These are phyloP conservation scores for Drosophila histrio DNA, from an alignment of 2,888 invertebrate genomes.

Conservation along the genomic window DNA sequence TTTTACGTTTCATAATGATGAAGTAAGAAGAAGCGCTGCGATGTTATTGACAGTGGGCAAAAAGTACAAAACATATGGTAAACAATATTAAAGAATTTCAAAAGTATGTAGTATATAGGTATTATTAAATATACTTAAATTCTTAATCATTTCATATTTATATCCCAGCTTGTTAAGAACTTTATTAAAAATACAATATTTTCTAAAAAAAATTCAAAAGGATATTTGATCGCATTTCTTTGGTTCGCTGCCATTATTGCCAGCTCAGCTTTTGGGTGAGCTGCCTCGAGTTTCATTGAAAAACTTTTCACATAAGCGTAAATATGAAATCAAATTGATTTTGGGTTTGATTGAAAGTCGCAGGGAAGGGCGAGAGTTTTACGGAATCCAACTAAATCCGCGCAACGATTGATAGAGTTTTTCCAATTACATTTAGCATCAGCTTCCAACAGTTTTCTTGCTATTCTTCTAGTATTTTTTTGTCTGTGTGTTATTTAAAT, in stretches of 20 bases:
- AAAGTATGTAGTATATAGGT: too few relatives aligned
- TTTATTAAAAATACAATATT: background rate
- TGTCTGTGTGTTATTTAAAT: slow-evolving; percentile 14
- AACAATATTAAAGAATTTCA: slow-evolving; percentile 14
- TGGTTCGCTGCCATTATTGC: slow-evolving; percentile 25
- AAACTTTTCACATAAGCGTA: slow-evolving; percentile 77
- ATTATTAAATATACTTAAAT: background rate
- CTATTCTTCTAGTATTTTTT: background rate
- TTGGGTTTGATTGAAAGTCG: slow-evolving; percentile 32
- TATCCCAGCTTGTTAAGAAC: background rate
- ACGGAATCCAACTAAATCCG: slow-evolving; percentile 23
- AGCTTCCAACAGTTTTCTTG: slow-evolving; percentile 12
- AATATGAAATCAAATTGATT: slow-evolving; percentile 77
- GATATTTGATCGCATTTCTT: slow-evolving; percentile 9
- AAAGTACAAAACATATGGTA: slow-evolving; percentile 14
- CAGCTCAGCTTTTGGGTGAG: slow-evolving; percentile 7
- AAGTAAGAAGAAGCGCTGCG: slow-evolving; percentile 37
- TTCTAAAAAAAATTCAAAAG: background rate
- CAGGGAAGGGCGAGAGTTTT: background rate
- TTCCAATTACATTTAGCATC: slow-evolving; percentile 48
- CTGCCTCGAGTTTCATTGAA: slow-evolving; percentile 57
- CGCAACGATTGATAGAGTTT: slow-evolving; percentile 34
- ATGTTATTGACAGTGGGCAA: slow-evolving; percentile 54
- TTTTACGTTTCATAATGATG: slow-evolving; percentile 80
- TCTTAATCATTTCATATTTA: background rate